These are phyloP conservation scores for Falco rusticolus DNA, from an alignment of 2,797 vertebrate genomes.

Conservation along the genomic window DNA sequence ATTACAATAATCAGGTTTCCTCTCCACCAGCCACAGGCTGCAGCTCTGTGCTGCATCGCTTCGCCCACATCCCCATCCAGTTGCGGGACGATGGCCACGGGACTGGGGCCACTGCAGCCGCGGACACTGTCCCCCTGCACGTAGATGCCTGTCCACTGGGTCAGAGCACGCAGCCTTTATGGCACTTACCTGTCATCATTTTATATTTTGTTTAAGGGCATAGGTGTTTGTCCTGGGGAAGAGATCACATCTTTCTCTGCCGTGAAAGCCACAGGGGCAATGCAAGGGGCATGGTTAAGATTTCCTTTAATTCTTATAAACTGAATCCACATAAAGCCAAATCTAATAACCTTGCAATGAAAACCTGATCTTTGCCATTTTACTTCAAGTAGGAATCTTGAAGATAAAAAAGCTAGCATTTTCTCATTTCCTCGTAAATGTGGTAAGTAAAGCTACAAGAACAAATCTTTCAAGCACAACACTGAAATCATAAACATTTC, in stretches of 20 bases:
- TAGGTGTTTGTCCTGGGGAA: neutral
- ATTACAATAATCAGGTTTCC: neutral
- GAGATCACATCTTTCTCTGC: neutral
- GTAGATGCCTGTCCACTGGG: fast-evolving
- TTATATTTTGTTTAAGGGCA: neutral
- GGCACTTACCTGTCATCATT: neutral
- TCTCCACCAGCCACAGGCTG: neutral
- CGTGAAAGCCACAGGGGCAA: neutral
- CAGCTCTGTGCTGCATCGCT: neutral
- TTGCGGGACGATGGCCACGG: fast-evolving
- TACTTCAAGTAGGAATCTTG: neutral
- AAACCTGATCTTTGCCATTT: neutral
- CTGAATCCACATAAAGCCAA: neutral
- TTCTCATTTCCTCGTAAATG: neutral
- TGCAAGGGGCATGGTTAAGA: neutral
- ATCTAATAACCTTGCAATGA: neutral
- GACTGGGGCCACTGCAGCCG: neutral
- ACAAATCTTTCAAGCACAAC: neutral
- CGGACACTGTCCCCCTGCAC: neutral
- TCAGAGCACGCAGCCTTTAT: fast-evolving
- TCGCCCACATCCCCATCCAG: fast-evolving
- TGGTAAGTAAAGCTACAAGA: neutral
- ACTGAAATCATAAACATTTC: constrained; percentile 10
- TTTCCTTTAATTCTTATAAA: neutral
- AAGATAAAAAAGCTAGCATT: neutral